Base-by-base conservation (phyloP, 2,888 invertebrate genomes). In the Eudemis profundana region DNA sequence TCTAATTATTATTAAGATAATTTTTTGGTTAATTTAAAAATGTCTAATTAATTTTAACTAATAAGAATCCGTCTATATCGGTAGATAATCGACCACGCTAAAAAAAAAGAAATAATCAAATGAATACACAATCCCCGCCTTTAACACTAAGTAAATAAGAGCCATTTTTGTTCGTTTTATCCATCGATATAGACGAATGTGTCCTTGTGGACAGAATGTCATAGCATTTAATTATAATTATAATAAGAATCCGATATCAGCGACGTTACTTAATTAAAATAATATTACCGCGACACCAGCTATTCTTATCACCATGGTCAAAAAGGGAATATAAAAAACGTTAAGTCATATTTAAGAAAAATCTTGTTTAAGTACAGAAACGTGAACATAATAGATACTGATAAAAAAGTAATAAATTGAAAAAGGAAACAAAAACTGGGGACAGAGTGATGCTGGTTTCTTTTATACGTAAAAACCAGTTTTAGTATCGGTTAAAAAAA, bases 11-110 rank as follows among this genome's bases (percentile, higher is more conserved):
- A 59, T 56, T 47, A 56, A 15, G 47, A 56, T 64, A 46, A 7
- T 12, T 49, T 46, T 63, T 51, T 57, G 64, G 57, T 64, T 57
- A 50, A 21, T 42, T 36, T 40, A 36, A 14, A 15, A 12, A 23
- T 29, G 27, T 10, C 21, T 40, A 36, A 38, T 49, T 56, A 19
- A 47, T 7, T 46, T 29, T 54, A 10, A 33, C 12, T 51, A 27
- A 46, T 38, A 19, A 23, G n/a, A 14, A 23, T 7, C 12, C 21
- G 36, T 27, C 51, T 36, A 44, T 27, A 57, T 21, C 42, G 50
- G 36, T 42, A 17, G 19, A 49, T 10, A 33, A 29, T 1, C 12
- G 12, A 3, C 15, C 40, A 23, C 33, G 15, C 10, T 3, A 4
- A 27, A 17, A 42, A 21, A 44, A 10, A 44, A 44, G n/a, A 46